Evolutionary conservation across 2,797 vertebrate genomes (phyloP), one percentile per base, ranked within the genome.

Genomic region (Trachurus trachurus): DNA sequence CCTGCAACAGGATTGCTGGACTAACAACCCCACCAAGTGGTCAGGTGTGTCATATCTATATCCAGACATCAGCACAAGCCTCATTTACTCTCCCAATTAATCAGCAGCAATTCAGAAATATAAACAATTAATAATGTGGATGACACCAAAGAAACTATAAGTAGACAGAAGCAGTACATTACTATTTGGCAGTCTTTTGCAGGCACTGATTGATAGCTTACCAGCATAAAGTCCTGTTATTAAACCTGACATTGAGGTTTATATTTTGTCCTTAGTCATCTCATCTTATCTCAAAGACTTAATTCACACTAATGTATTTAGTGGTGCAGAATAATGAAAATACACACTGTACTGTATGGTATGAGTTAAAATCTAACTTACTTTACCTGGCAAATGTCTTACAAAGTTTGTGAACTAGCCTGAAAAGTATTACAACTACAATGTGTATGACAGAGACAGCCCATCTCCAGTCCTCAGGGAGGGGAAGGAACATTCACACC

Each of bases 11-110:
- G 52, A 93, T 93, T 89, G 81, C 87, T 94, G 91, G 92, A 91
- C 89, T 85, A 89, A 94, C 90, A 88, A 91, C 92, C 84, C 93
- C 93, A 91, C 91, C 92, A 87, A 93, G 93, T 94, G 93, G 93
- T 87, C 88, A 93, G 90, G 90, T 89, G 84, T 72, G 82, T 89
- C 88, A 93, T 69, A 57, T 81, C 73, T 68, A 58, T 63, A 62
- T 53, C 58, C 26, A 47, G 29, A 68, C 45, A 44, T 26, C 59
- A 19, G 37, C 56, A 78, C 42, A 15, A 21, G 50, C 22, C 62
- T 78, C 58, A 67, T 82, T 84, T 80, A 60, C 44, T 74, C 65
- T 47, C 3, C 49, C 70, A 69, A 76, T 81, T 61, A 74, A 88
- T 79, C 34, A 31, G 61, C 10, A 66, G 47, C 40, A 61, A 64